These are phyloP conservation scores for Drosophila kepulauana DNA, from an alignment of 1,140 invertebrate genomes.

Conservation along the genomic window DNA sequence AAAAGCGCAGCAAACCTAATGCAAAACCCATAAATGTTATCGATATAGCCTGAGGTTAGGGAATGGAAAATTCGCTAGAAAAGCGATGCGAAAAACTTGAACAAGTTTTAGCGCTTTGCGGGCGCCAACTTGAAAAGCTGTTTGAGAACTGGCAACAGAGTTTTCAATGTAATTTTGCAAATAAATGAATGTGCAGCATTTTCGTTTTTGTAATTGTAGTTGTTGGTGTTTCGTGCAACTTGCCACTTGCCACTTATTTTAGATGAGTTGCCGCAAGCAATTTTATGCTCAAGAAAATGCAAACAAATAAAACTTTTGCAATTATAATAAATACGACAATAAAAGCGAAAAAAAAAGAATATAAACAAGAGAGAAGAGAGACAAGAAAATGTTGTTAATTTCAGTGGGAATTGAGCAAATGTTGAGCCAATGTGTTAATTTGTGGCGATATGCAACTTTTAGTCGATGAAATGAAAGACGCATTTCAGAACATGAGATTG, in stretches of 20 bases:
- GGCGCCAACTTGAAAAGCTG: slow-evolving; percentile 29
- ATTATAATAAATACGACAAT: slow-evolving; percentile 37
- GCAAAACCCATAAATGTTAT: not conserved
- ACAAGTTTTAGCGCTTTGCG: slow-evolving; percentile 20
- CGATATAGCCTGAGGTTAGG: not conserved
- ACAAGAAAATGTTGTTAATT: not conserved
- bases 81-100: not conserved
- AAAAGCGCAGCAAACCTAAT: not conserved
- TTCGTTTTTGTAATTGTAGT: not conserved
- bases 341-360: not conserved
- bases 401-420: slow-evolving; percentile 1
- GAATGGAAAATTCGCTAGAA: slow-evolving; percentile 7
- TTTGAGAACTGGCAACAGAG: slow-evolving; percentile 29
- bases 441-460: not conserved
- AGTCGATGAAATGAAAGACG: not conserved
- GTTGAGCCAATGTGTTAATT: slow-evolving; percentile 7
- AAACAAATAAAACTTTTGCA: slow-evolving; percentile 18
- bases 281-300: slow-evolving; percentile 24
- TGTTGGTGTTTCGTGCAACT: slow-evolving; percentile 15
- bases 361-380: not conserved
- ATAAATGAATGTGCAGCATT: slow-evolving; percentile 31
- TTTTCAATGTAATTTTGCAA: slow-evolving; percentile 38
- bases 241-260: slow-evolving; percentile 30
- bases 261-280: slow-evolving; percentile 42
- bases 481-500: slow-evolving; percentile 4